A percentile compares a stretch with the other conserved stretches of the same genome.
Conservation (phyloP, 2,888 invertebrate genomes). For the Calameuta idolon region DNA sequence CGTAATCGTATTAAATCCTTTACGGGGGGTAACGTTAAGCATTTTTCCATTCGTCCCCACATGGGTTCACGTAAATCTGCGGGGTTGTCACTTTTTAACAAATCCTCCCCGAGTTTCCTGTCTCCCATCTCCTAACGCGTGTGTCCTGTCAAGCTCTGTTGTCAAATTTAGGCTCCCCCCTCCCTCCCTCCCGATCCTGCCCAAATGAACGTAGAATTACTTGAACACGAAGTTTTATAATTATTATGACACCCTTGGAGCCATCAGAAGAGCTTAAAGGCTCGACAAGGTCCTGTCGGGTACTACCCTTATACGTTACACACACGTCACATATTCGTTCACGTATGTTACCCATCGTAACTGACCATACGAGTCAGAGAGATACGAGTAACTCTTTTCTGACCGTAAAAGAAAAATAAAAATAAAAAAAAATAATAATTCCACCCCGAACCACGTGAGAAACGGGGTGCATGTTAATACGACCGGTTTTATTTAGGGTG, state of each 20-base stretch:
- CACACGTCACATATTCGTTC: not conserved
- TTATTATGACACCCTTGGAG: constrained; percentile 54
- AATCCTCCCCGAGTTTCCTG: constrained; percentile 11
- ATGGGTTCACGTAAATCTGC: not conserved
- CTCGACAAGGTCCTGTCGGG: constrained; percentile 35
- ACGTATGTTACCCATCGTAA: not conserved
- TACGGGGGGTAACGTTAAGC: not conserved
- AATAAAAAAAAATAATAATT: not conserved
- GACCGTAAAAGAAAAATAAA: not conserved
- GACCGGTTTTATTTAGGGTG: constrained; percentile 30
- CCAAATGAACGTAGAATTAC: constrained; percentile 25
- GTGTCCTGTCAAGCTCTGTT: not conserved
- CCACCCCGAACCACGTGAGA: constrained; percentile 20
- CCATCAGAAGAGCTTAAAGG: constrained; percentile 38
- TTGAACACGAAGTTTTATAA: constrained; percentile 55
- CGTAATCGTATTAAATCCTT: not conserved
- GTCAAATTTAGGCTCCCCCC: not conserved
- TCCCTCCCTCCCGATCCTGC: no score
- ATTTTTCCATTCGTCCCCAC: not conserved
- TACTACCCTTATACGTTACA: constrained; percentile 1
- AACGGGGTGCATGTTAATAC: constrained; percentile 42
- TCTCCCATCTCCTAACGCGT: not conserved
- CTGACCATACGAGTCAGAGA: not conserved
- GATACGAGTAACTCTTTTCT: not conserved
- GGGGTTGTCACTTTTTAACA: not conserved